phyloP scores from a whole-genome alignment of 2,797 vertebrate species.

The Lagocephalus sceleratus region DNA sequence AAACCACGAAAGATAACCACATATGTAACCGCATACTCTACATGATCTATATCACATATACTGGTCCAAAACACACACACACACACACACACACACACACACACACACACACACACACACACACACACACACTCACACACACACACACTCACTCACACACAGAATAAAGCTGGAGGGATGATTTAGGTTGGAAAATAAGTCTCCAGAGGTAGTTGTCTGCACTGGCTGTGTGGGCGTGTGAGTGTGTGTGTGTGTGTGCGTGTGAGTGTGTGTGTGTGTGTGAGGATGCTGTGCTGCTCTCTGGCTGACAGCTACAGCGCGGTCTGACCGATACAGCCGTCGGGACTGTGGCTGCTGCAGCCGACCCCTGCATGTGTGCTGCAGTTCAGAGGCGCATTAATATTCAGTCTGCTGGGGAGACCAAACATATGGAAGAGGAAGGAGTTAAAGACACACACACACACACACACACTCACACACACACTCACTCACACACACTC shows the following conservation, averaged over 20 bases:
- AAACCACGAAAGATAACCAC: no score
- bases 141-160: conserved; percentile 7
- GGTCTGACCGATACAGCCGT: no score
- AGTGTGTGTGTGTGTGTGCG: not conserved
- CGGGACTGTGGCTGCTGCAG: no score
- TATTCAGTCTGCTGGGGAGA: conserved; percentile 25
- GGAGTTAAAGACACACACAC: no score
- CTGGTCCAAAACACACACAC: not conserved
- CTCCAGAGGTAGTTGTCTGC: conserved; percentile 13
- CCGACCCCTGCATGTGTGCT: no score
- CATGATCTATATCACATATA: not conserved
- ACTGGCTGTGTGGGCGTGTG: not conserved
- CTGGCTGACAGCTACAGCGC: conserved; percentile 38
- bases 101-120: conserved; percentile 9
- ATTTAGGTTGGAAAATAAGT: conserved; percentile 25
- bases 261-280: conserved; percentile 7
- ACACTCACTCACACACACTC: no score
- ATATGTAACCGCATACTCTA: no score
- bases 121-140: not conserved
- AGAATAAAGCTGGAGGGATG: conserved; percentile 34
- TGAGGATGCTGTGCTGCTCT: conserved; percentile 1
- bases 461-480: no score
- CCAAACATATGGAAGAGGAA: conserved; percentile 4
- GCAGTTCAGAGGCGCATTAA: conserved; percentile 25
- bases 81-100: not conserved